Conservation (phyloP, 2,797 vertebrate species). For the Eurystomus glaucurus region DNA sequence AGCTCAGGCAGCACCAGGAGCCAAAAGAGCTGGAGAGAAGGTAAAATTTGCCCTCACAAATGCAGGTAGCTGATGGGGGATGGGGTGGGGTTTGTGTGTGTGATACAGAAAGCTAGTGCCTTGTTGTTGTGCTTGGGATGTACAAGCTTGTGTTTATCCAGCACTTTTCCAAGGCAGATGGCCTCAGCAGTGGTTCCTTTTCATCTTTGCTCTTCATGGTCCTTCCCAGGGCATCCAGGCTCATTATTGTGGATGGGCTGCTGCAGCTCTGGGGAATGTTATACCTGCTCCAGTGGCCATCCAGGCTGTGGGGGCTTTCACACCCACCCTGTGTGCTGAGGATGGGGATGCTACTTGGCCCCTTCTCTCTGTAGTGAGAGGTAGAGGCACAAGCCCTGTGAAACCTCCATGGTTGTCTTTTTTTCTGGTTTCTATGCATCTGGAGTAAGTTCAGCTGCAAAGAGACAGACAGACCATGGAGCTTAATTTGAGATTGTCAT, state of each 20-base stretch:
- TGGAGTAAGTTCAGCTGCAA: not conserved
- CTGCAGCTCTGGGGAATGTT: fast-evolving
- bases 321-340: fast-evolving
- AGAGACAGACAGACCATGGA: not conserved
- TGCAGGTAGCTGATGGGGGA: not conserved
- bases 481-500: not conserved
- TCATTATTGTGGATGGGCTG: not conserved
- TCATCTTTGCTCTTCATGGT: not conserved
- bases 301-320: not conserved
- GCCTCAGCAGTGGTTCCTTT: not conserved
- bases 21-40: not conserved
- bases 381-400: not conserved
- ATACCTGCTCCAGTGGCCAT: fast-evolving
- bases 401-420: not conserved
- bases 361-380: not conserved
- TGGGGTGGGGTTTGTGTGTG: not conserved
- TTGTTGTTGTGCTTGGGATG: fast-evolving
- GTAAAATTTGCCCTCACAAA: not conserved
- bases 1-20: not conserved
- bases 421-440: not conserved
- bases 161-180: not conserved
- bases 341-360: fast-evolving
- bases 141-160: not conserved
- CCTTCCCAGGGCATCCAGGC: not conserved
- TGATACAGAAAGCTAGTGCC: not conserved